A percentile compares a stretch with the other conserved stretches of the same genome.
Evolutionary conservation across 2,797 vertebrate genomes (phyloP).

Genomic region (Limnodromus scolopaceus): DNA sequence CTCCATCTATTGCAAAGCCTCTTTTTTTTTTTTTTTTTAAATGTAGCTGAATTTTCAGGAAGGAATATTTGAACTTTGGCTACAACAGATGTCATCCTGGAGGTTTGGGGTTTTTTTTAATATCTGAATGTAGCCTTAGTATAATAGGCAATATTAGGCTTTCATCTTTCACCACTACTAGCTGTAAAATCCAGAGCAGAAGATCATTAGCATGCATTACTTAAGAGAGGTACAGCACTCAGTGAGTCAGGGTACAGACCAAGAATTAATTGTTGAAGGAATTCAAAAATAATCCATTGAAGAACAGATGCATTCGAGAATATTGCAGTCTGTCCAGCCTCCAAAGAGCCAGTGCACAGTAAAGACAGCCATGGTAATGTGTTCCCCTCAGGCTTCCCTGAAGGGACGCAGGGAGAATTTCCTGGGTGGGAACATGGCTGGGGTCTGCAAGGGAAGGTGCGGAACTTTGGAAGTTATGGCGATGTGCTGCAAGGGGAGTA

Average conservation of each 20-base stretch:
- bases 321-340: not conserved
- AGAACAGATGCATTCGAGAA: not conserved
- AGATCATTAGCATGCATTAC: conserved; percentile 17
- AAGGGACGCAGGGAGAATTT: not conserved
- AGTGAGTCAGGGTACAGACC: not conserved
- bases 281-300: not conserved
- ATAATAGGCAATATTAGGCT: conserved; percentile 9
- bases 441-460: not conserved
- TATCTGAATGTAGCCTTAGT: not conserved
- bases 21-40: not conserved
- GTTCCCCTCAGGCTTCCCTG: not conserved
- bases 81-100: conserved; percentile 48
- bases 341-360: not conserved
- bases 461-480: not conserved
- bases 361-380: not conserved
- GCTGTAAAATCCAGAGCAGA: conserved; percentile 25
- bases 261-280: conserved; percentile 18
- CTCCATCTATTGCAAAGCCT: conserved; percentile 20
- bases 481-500: rapidly evolving
- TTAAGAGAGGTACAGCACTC: not conserved
- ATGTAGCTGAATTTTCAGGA: conserved; percentile 48
- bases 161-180: conserved; percentile 3
- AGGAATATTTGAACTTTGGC: conserved; percentile 32
- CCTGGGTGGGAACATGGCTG: not conserved
- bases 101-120: not conserved